Evolutionary conservation across 2,113 vertebrate species (phyloP).

Genomic region (Corythaixoides concolor): DNA sequence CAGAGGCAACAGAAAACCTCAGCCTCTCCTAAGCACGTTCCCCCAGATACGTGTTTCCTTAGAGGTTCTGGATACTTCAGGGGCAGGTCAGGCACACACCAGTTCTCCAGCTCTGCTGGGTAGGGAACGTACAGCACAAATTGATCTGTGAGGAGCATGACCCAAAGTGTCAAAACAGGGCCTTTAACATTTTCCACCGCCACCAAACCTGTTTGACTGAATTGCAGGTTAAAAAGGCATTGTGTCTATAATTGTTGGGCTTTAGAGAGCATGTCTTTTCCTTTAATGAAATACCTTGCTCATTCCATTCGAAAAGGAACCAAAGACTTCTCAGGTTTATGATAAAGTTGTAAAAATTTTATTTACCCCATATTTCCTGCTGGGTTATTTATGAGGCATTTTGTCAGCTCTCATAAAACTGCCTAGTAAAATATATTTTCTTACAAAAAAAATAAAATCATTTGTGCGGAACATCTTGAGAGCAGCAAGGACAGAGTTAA

Average conservation of each 20-base stretch:
- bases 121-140: not conserved
- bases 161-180: constrained; percentile 46
- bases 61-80: not conserved
- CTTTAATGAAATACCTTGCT: constrained; percentile 73
- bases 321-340: constrained; percentile 75
- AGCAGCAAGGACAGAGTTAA: constrained; percentile 68
- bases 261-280: constrained; percentile 66
- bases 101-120: not conserved
- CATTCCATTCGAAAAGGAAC: constrained; percentile 69
- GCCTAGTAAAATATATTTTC: constrained; percentile 75
- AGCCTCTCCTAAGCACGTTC: not conserved
- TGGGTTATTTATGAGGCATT: constrained; percentile 76
- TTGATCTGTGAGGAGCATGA: constrained; percentile 30
- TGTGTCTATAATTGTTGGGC: constrained; percentile 65
- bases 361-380: constrained; percentile 76
- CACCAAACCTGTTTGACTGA: constrained; percentile 75
- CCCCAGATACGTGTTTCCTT: not conserved
- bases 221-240: constrained; percentile 70
- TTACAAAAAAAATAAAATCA: constrained; percentile 68
- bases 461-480: constrained; percentile 66
- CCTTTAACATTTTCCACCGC: constrained; percentile 67
- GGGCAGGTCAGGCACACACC: not conserved
- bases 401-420: constrained; percentile 75
- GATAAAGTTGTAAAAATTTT: constrained; percentile 74
- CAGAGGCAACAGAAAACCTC: not conserved